Evolutionary conservation across 2,888 invertebrate genomes (phyloP).

Genomic region (Drosophila paranaensis): DNA sequence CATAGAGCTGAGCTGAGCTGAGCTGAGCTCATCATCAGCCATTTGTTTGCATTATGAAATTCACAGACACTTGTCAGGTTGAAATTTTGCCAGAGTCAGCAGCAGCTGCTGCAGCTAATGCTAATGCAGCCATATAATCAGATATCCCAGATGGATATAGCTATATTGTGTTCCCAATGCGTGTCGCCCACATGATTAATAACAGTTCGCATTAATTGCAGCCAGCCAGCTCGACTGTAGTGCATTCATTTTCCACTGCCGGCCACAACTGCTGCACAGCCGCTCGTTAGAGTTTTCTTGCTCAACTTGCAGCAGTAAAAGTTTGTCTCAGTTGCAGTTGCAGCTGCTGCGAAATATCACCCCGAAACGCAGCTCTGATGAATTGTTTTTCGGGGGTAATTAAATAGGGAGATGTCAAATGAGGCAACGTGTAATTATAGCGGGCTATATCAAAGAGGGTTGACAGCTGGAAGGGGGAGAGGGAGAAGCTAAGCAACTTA

Average conservation of each 20-base stretch:
- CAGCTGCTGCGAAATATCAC: slow-evolving; percentile 12
- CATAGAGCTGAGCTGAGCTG: too few relatives aligned
- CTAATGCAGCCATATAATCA: slow-evolving; percentile 24
- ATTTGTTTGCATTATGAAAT: slow-evolving; percentile 44
- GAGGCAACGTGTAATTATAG: slow-evolving; percentile 31
- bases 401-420: slow-evolving; percentile 7
- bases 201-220: slow-evolving; percentile 64
- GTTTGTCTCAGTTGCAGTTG: slow-evolving; percentile 30
- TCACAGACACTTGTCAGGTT: slow-evolving; percentile 43
- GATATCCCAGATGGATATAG: not conserved
- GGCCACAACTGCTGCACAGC: slow-evolving; percentile 30
- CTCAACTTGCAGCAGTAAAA: slow-evolving; percentile 29
- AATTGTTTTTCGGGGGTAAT: slow-evolving; percentile 27
- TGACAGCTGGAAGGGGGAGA: not conserved
- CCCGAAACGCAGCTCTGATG: slow-evolving; percentile 24
- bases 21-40: slow-evolving; percentile 3
- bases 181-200: slow-evolving; percentile 60
- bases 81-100: slow-evolving; percentile 23
- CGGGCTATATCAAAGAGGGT: not conserved
- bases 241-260: not conserved
- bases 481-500: not conserved
- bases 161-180: slow-evolving; percentile 43
- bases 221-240: slow-evolving; percentile 8
- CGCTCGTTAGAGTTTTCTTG: slow-evolving; percentile 48
- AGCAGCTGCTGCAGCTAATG: slow-evolving; percentile 8